Conservation (phyloP, 2,888 invertebrate genomes). For the Rhingia campestris region DNA sequence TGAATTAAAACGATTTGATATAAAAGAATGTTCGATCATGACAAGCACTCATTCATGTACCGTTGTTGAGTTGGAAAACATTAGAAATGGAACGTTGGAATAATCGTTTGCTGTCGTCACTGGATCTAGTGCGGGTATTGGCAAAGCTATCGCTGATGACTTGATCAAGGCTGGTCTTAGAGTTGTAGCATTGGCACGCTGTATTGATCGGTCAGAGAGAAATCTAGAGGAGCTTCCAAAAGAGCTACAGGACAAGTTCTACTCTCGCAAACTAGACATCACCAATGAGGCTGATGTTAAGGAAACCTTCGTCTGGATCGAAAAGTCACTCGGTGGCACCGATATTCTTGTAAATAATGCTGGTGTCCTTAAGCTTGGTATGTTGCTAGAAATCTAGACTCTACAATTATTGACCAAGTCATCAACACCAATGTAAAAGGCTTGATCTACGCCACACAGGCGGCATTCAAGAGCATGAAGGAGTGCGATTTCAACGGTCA, state of each 20-base stretch:
- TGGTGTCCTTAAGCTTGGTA: constrained; percentile 79
- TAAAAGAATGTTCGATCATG: not conserved
- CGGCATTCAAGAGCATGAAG: constrained; percentile 83
- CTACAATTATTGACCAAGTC: constrained; percentile 78
- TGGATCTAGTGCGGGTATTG: constrained; percentile 86
- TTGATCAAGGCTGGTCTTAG: constrained; percentile 83
- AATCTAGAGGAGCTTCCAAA: constrained; percentile 69
- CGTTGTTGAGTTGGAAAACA: not conserved
- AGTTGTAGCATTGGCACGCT: constrained; percentile 84
- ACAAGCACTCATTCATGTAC: not conserved
- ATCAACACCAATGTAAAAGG: constrained; percentile 83
- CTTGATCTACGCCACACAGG: constrained; percentile 82
- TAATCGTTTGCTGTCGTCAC: constrained; percentile 85
- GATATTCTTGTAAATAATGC: constrained; percentile 86
- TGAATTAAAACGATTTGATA: not conserved
- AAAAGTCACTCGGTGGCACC: constrained; percentile 83
- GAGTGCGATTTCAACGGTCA: constrained; percentile 76
- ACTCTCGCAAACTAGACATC: constrained; percentile 80
- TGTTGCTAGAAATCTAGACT: constrained; percentile 73
- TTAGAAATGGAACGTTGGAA: constrained; percentile 49
- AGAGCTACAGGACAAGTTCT: constrained; percentile 35
- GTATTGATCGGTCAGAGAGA: constrained; percentile 79
- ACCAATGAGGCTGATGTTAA: constrained; percentile 84
- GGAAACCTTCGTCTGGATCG: constrained; percentile 83
- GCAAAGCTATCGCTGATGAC: constrained; percentile 82